Percentiles rank a stretch among this genome's conserved stretches.
phyloP scores from a whole-genome alignment of 1,140 invertebrate genomes.

The Eurosta solidaginis region DNA sequence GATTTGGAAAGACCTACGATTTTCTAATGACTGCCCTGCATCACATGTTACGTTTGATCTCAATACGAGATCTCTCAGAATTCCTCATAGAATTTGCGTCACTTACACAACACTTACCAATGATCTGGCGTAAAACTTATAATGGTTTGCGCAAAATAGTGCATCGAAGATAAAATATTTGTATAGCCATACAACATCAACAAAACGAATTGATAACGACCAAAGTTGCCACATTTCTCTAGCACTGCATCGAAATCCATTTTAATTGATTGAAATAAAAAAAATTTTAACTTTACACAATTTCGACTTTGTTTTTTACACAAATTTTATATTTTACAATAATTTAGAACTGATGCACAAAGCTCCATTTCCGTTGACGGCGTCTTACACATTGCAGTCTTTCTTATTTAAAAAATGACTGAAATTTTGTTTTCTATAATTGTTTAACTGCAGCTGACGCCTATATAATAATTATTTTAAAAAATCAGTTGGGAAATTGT shows the following conservation, averaged over 20 bases:
- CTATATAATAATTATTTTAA: no score
- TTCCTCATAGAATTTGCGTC: no score
- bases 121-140: conserved; percentile 62
- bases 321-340: not conserved
- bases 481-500: no score
- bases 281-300: not conserved
- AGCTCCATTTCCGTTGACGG: no score
- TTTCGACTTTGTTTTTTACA: not conserved
- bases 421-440: no score
- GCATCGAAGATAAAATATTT: conserved; percentile 63
- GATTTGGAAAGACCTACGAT: no score
- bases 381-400: no score
- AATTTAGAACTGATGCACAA: not conserved
- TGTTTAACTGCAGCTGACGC: no score
- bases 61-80: no score
- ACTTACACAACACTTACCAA: conserved; percentile 36
- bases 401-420: no score
- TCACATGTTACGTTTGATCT: no score
- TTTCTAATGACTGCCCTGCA: no score
- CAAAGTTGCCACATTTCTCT: conserved; percentile 66
- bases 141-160: conserved; percentile 66
- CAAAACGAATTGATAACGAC: conserved; percentile 65
- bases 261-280: not conserved
- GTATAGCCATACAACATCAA: conserved; percentile 65
- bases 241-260: conserved; percentile 66